Base-by-base conservation (phyloP, 2,888 invertebrate genomes). In the Andrena dorsata region DNA sequence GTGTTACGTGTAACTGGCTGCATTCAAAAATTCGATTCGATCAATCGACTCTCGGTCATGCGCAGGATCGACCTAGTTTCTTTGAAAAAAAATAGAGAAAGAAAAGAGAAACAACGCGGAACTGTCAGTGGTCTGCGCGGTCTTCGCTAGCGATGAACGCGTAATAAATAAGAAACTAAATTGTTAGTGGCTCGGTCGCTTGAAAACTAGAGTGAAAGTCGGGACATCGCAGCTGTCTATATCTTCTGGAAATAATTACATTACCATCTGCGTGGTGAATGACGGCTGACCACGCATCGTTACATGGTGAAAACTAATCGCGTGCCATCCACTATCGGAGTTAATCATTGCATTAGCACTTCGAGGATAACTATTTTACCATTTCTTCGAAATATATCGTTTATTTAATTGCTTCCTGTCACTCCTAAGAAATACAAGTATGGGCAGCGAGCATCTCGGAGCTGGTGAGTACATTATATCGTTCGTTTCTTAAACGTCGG, bases 401-500 rank as follows among this genome's bases (percentile, higher is more conserved):
- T n/a, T 8, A 23, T 53, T 32, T 47, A n/a, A 41, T 30, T 32
- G 0, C 26, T 41, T n/a, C 13, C 41, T 16, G 3, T 0, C 47
- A 30, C 23, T 30, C 20, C 10, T 47, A 65, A 61, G 6, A 26
- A 66, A 35, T 64, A 56, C 28, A 32, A 70, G 2, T 20, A 90
- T 90, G 91, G 88, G 87, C 61, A 61, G 69, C 1, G 69, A 75
- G 51, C 90, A 91, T 76, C 79, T 90, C 20, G 87, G 88, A 60
- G 30, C 82, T 53, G 91, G 91, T 90, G 71, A 86, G 82, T 65
- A 8, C 30, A 16, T 53, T 8, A 69, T 4, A 28, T 1, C 1
- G 26, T 16, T 30, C 13, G 28, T 26, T 69, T 65, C 28, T 16
- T 13, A 4, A 26, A 60, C 6, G 0, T 16, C 5, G 1, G 13